A percentile compares a stretch with the other conserved stretches of the same genome.
phyloP scores from a whole-genome alignment of 2,797 vertebrate genomes.

The Typhlichthys eigenmanni region DNA sequence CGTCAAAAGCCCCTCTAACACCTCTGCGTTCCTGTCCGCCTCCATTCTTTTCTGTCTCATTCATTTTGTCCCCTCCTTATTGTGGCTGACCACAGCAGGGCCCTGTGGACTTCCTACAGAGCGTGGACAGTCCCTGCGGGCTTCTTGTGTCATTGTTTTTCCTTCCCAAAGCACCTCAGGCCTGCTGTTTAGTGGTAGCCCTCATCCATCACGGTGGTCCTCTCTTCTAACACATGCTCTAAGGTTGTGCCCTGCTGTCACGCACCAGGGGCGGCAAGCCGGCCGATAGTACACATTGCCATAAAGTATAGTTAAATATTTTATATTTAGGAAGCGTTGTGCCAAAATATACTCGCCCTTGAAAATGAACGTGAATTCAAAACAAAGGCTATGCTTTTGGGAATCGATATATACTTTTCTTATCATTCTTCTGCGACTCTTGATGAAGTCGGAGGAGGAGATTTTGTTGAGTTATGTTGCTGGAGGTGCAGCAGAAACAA shows the following conservation, averaged over 20 bases:
- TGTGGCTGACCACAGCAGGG: slow-evolving; percentile 43
- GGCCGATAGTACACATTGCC: slow-evolving; percentile 9
- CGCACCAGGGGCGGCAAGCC: slow-evolving; percentile 25
- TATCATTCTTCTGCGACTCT: slow-evolving; percentile 26
- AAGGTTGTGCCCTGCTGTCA: slow-evolving; percentile 56
- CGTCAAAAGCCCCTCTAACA: slow-evolving; percentile 2
- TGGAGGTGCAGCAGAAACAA: slow-evolving; percentile 26
- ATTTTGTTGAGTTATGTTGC: slow-evolving; percentile 26
- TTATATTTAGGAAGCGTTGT: slow-evolving; percentile 6
- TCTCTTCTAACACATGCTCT: slow-evolving; percentile 47
- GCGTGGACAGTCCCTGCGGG: slow-evolving; percentile 31
- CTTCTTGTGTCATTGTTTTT: slow-evolving; percentile 65
- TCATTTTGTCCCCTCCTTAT: slow-evolving; percentile 27
- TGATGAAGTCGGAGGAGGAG: no score
- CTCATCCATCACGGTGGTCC: slow-evolving; percentile 66
- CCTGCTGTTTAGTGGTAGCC: slow-evolving; percentile 57
- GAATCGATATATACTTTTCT: slow-evolving; percentile 33
- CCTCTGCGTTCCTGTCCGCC: slow-evolving; percentile 27
- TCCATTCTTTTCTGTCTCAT: slow-evolving; percentile 41
- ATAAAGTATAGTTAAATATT: slow-evolving; percentile 25
- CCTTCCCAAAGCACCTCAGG: slow-evolving; percentile 60
- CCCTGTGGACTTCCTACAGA: slow-evolving; percentile 53
- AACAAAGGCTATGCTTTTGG: not conserved
- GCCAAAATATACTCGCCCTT: slow-evolving; percentile 1
- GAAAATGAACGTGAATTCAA: no score